Percentiles rank a stretch among this genome's conserved stretches.
These are phyloP conservation scores for Chloropsis cyanopogon DNA, from an alignment of 2,113 vertebrate species.

Conservation along the genomic window DNA sequence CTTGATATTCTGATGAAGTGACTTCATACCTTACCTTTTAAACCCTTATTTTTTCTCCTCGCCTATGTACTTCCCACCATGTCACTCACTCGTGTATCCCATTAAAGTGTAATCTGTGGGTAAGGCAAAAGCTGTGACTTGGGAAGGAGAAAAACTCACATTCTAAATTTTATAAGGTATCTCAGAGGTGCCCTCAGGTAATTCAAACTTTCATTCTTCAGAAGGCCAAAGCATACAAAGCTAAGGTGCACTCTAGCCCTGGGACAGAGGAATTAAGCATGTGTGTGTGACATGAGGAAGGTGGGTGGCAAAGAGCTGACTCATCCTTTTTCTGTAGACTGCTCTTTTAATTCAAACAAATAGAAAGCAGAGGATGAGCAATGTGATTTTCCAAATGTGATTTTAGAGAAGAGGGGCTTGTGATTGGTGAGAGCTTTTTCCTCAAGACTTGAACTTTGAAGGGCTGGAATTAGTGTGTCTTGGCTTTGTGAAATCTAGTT, in stretches of 20 bases:
- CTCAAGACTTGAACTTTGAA: background rate
- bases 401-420: background rate
- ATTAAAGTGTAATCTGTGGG: background rate
- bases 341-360: background rate
- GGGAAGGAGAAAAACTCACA: background rate
- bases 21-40: background rate
- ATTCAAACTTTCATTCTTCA: background rate
- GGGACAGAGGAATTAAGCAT: background rate
- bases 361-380: background rate
- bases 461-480: background rate
- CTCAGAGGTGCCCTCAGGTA: background rate
- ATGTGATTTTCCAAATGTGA: background rate
- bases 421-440: background rate
- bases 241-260: background rate
- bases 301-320: background rate
- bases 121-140: background rate
- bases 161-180: background rate
- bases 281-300: background rate
- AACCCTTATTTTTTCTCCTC: background rate
- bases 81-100: background rate
- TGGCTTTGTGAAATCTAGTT: background rate
- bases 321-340: background rate
- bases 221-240: background rate
- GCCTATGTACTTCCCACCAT: background rate
- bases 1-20: background rate